Evolutionary conservation across 1,140 invertebrate genomes (phyloP), one percentile per base, ranked within the genome.

Genomic region (Diorhabda elongata): DNA sequence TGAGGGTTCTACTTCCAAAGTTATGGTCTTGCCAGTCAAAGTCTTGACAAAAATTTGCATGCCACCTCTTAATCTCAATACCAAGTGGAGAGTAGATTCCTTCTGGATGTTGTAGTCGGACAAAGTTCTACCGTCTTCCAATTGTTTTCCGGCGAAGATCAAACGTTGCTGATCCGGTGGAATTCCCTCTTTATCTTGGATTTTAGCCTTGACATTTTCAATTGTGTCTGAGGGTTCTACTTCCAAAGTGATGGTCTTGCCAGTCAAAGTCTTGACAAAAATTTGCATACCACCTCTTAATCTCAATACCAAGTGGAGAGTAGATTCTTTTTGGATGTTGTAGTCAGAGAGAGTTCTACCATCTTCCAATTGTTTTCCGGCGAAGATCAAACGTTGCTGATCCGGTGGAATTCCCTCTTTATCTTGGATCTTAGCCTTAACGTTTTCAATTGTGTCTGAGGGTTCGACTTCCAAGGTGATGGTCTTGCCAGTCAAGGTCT

Each of bases 201-300:
- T 92, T 74, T 92, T 91, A 0, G 90, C 86, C 68, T 92, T 91
- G 0, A 92, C 89, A 78, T 92, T 92, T 71, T 92, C 90, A 67
- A 92, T 92, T 0, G 90, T 91, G 9, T 56, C 63, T 3, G 63
- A 47, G 9, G 47, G 82, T 75, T 92, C 90, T 3, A 92, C 90
- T 71, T 92, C 89, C 8, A 92, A 77, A 0, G 90, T 86, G 60
- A 87, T 86, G 9, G 90, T 92, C 76, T 91, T 91, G 2, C 90
- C 90, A 42, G 89, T 91, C 3, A 91, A 75, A 11, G 88, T 90
- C 74, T 90, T 90, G 0, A 90, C 89, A 71, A 90, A 90, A 64
- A 90, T 78, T 82, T 84, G 75, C 64, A 66, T 64, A 9, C 62
- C 62, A 45, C 62, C 62, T 64, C 62, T 44, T 6, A 64, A 44